Conservation (phyloP, 2,797 vertebrate genomes). For the Cichlasoma orientale region DNA sequence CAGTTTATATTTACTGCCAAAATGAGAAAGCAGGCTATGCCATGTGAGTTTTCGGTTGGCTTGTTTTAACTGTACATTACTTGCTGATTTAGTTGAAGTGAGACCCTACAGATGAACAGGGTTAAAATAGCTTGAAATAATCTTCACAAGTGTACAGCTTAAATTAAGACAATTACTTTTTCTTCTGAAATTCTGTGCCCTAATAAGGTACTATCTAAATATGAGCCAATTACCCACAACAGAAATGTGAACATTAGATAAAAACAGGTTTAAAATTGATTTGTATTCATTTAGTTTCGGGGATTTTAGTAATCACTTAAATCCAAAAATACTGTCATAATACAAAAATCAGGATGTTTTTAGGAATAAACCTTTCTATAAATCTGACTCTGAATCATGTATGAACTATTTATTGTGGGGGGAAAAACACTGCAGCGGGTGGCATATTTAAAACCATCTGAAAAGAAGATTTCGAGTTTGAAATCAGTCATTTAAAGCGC, state of each 20-base stretch:
- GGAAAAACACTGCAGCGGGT: background rate
- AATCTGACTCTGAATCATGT: too few relatives aligned
- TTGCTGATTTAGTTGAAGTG: background rate
- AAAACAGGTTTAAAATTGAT: too few relatives aligned
- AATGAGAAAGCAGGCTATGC: background rate
- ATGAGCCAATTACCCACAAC: too few relatives aligned
- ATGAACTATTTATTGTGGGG: too few relatives aligned
- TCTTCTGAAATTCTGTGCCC: background rate
- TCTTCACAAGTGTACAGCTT: background rate
- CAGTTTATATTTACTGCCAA: background rate
- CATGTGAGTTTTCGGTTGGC: background rate
- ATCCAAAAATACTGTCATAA: too few relatives aligned
- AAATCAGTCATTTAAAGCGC: background rate
- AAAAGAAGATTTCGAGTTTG: background rate
- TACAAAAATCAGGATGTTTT: too few relatives aligned
- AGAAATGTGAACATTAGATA: too few relatives aligned
- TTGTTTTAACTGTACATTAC: background rate
- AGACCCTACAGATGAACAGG: background rate
- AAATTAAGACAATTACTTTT: fast-evolving
- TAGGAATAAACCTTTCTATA: too few relatives aligned
- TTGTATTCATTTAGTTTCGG: too few relatives aligned
- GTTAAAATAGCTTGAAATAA: background rate
- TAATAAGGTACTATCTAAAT: background rate
- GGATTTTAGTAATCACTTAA: too few relatives aligned
- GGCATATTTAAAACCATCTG: background rate